phyloP scores from a whole-genome alignment of 2,113 vertebrate species.

The Cercopithecus mona region DNA sequence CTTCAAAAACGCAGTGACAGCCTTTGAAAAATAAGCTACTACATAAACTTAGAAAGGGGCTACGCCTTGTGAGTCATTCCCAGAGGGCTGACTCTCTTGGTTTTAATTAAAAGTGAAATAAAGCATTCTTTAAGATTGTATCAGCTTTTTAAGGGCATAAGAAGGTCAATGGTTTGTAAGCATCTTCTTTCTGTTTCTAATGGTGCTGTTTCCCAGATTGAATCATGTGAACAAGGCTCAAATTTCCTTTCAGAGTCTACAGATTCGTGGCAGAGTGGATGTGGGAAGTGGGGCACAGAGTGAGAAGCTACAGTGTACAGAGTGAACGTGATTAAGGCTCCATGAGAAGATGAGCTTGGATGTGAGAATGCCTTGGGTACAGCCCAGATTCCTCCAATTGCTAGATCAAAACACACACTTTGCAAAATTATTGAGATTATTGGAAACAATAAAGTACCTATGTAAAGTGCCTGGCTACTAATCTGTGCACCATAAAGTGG shows the following conservation, averaged over 20 bases:
- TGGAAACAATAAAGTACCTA: neutral
- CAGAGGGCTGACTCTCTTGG: neutral
- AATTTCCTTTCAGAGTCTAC: neutral
- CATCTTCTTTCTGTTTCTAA: constrained; percentile 29
- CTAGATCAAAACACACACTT: neutral
- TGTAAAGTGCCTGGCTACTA: neutral
- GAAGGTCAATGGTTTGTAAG: constrained; percentile 51
- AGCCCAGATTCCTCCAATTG: neutral
- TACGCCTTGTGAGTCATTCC: neutral
- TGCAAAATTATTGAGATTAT: neutral
- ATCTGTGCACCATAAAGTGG: neutral
- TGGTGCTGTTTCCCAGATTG: neutral
- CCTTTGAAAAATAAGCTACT: constrained; percentile 29
- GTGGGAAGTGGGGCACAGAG: neutral
- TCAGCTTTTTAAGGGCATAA: constrained; percentile 23
- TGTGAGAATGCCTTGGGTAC: neutral
- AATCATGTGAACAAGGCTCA: neutral
- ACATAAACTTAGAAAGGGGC: neutral
- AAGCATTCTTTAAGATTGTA: constrained; percentile 55
- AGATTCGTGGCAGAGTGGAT: neutral
- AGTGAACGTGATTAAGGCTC: neutral
- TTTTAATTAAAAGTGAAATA: constrained; percentile 69
- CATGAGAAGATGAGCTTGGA: fast-evolving
- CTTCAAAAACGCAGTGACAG: neutral
- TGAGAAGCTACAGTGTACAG: fast-evolving